Evolutionary conservation across 1,140 invertebrate species (phyloP).

Genomic region (Drosophila lacertosa): DNA sequence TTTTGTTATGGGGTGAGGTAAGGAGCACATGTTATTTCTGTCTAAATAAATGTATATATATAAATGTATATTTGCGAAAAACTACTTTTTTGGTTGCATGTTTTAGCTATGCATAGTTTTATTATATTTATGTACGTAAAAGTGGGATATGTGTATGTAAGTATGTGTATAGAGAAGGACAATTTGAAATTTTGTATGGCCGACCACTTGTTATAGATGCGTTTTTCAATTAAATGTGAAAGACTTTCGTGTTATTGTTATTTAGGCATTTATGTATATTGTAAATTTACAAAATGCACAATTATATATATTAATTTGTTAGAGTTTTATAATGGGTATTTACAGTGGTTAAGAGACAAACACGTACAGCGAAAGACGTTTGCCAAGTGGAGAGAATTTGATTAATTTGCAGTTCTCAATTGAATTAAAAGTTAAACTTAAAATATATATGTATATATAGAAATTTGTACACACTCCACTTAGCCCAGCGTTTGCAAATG

Average conservation of each 20-base stretch:
- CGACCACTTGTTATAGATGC: constrained; percentile 47
- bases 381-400: constrained; percentile 49
- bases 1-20: constrained; percentile 23
- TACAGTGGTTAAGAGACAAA: constrained; percentile 31
- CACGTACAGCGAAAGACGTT: constrained; percentile 13
- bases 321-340: constrained; percentile 26
- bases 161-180: neutral
- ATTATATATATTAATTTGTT: constrained; percentile 44
- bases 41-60: constrained; percentile 11
- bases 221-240: constrained; percentile 43
- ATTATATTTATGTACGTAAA: too few relatives aligned
- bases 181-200: constrained; percentile 43
- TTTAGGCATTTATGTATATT: constrained; percentile 25
- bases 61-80: constrained; percentile 16
- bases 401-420: neutral
- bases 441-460: neutral
- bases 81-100: constrained; percentile 44
- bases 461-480: constrained; percentile 6
- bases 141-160: constrained; percentile 9
- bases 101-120: constrained; percentile 31
- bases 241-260: constrained; percentile 8
- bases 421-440: neutral
- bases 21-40: constrained; percentile 55
- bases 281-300: constrained; percentile 59
- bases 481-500: constrained; percentile 5